Evolutionary conservation across 2,888 invertebrate species (phyloP).

Genomic region (Acanthosepion esculentum): DNA sequence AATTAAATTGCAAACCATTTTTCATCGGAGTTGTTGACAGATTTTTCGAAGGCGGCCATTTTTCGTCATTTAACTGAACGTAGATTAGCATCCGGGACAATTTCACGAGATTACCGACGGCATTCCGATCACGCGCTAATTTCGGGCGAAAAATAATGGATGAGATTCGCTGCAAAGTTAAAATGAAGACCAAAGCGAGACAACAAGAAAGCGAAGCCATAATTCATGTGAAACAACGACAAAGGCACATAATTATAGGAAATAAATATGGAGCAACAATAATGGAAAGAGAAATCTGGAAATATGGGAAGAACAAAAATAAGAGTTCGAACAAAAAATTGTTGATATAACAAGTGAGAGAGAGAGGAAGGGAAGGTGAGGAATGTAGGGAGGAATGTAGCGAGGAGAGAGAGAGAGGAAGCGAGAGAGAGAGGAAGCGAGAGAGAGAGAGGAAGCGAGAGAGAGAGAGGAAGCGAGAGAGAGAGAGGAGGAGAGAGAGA

Average conservation of each 20-base stretch:
- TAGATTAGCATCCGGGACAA: neutral
- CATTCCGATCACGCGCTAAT: too few relatives aligned
- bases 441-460: too few relatives aligned
- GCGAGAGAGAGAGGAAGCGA: too few relatives aligned
- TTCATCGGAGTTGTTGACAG: neutral
- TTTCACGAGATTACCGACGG: too few relatives aligned
- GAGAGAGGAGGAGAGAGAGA: too few relatives aligned
- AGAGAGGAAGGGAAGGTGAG: too few relatives aligned
- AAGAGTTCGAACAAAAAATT: too few relatives aligned
- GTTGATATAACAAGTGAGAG: too few relatives aligned
- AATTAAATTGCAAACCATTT: conserved; percentile 6
- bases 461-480: too few relatives aligned
- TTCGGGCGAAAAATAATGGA: neutral
- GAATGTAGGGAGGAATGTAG: too few relatives aligned
- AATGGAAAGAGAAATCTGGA: neutral
- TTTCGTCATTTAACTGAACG: neutral
- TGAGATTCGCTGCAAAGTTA: neutral
- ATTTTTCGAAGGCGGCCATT: neutral
- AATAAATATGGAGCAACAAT: neutral
- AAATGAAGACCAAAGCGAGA: neutral
- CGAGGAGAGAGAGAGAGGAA: too few relatives aligned
- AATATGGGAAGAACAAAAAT: too few relatives aligned
- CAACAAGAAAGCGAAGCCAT: neutral
- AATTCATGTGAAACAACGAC: neutral
- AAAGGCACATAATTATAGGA: neutral